Percentiles rank a stretch among this genome's conserved stretches.
phyloP scores from a whole-genome alignment of 1,140 invertebrate species.

The Saxidomus purpurata region DNA sequence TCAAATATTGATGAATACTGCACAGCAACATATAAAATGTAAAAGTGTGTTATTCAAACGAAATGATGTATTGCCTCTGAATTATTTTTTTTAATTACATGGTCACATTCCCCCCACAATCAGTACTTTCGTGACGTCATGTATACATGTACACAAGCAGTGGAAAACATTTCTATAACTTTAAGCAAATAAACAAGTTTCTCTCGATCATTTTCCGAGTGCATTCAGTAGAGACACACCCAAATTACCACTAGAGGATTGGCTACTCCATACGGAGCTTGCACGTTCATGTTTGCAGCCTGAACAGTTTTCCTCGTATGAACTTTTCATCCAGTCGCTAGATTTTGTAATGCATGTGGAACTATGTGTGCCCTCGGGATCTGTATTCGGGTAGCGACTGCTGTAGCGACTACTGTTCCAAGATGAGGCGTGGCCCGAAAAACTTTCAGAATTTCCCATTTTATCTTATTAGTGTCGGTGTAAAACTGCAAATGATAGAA shows the following conservation, averaged over 20 bases:
- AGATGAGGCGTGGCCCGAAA: not conserved
- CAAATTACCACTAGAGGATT: not conserved
- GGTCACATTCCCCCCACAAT: too few species aligned
- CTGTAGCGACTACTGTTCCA: not conserved
- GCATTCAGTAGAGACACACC: not conserved
- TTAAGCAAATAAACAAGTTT: too few species aligned
- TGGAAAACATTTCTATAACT: too few species aligned
- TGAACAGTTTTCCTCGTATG: conserved; percentile 11
- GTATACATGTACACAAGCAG: too few species aligned
- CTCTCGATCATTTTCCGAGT: not conserved
- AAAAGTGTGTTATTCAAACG: too few species aligned
- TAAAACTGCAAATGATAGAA: too few species aligned
- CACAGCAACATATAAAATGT: too few species aligned
- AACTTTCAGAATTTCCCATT: not conserved
- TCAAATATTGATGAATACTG: too few species aligned
- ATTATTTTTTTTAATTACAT: too few species aligned
- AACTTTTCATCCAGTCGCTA: conserved; percentile 1
- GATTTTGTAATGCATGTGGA: not conserved
- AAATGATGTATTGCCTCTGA: too few species aligned
- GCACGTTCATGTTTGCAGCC: not conserved
- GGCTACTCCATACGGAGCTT: not conserved
- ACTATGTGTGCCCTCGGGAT: conserved; percentile 1
- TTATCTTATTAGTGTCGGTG: too few species aligned
- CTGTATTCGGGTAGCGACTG: not conserved
- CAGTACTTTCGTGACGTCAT: too few species aligned